phyloP scores from a whole-genome alignment of 2,888 invertebrate genomes.

The Ariolimax columbianus region DNA sequence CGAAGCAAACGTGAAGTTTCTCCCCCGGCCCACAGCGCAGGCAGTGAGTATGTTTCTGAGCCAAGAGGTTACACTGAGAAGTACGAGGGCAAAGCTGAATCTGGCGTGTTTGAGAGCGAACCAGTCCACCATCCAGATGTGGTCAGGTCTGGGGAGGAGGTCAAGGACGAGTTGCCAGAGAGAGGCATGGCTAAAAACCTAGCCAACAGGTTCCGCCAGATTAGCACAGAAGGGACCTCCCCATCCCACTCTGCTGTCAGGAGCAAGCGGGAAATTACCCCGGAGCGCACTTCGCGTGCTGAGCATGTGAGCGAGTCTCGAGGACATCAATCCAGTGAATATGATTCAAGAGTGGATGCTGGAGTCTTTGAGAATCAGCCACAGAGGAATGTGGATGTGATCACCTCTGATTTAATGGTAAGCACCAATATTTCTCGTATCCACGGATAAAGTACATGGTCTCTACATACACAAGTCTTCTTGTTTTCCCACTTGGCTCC shows the following conservation, averaged over 20 bases:
- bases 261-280: constrained; percentile 64
- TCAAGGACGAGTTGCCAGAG: constrained; percentile 73
- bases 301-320: constrained; percentile 73
- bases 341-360: constrained; percentile 65
- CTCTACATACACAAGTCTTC: no score
- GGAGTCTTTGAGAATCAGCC: constrained; percentile 72
- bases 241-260: not conserved
- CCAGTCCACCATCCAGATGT: constrained; percentile 66
- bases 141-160: constrained; percentile 62
- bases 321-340: constrained; percentile 57
- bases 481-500: no score
- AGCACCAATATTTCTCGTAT: not conserved
- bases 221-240: constrained; percentile 76
- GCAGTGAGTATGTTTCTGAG: constrained; percentile 65
- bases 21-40: constrained; percentile 55
- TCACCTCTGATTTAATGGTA: constrained; percentile 59
- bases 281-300: constrained; percentile 63
- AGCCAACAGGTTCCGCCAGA: constrained; percentile 91
- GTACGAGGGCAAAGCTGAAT: constrained; percentile 66
- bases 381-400: constrained; percentile 61
- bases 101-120: constrained; percentile 71
- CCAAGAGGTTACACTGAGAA: constrained; percentile 61
- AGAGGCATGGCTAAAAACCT: constrained; percentile 89
- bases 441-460: no score
- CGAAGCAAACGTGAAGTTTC: constrained; percentile 56